Base-by-base conservation (phyloP, 2,113 vertebrate genomes). In the Alethe diademata region DNA sequence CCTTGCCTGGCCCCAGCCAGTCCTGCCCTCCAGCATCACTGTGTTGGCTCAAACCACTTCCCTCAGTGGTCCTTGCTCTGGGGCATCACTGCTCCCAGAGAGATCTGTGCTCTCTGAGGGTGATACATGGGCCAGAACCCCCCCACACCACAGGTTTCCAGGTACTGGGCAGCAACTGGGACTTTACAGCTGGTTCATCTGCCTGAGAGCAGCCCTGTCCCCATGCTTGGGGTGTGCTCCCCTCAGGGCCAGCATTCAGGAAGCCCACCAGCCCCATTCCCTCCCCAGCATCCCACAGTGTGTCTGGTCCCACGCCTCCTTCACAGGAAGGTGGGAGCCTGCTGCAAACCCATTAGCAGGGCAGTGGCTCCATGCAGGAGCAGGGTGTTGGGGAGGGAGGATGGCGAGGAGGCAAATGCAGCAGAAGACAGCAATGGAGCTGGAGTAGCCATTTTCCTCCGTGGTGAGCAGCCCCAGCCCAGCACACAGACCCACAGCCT, bases 201-300 rank as follows among this genome's bases (percentile, higher is more conserved):
- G 31, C n/a, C 40, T 7, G 2, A 20, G 9, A 74, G 35, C 19
- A 80, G 67, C 18, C 25, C 48, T 54, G 23, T 29, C 29, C 24
- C 26, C 19, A 8, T 18, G 28, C 61, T 14, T 42, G 38, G 15
- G 6, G 10, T 35, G 33, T 54, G 25, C 18, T 57, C 8, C 42
- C 15, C 15, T 24, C 2, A 2, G 35, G 19, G 28, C 35, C 2
- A 42, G 29, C 5, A 7, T 18, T 38, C 3, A 13, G 53, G 29
- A 14, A 70, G 28, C 33, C 48, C 36, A 29, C 33, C 36, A 57
- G 73, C 14, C 57, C 54, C 45, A 60, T 25, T 9, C 29, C 25
- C 33, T 58, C n/a, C 36, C 26, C 3, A 6, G 40, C 58, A 83
- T 48, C 54, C 20, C 0, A 0, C 0, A 1, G 6, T 14, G 25